These are phyloP conservation scores for Lipotes vexillifer DNA, from an alignment of 2,113 vertebrate genomes.

Conservation along the genomic window DNA sequence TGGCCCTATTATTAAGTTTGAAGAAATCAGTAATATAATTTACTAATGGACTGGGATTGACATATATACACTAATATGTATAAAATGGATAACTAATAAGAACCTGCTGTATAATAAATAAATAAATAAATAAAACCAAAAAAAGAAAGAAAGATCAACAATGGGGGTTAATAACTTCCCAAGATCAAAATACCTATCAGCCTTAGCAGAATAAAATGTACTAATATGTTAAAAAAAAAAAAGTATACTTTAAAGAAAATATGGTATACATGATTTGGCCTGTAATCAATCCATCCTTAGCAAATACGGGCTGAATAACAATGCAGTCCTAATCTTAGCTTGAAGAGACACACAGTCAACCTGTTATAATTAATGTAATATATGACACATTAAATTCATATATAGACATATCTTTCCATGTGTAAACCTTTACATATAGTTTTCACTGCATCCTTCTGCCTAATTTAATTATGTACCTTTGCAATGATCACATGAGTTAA, in stretches of 20 bases:
- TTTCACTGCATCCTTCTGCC: background rate
- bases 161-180: background rate
- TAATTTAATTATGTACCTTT: background rate
- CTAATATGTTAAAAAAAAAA: background rate
- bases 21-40: background rate
- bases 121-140: too few species aligned
- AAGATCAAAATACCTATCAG: background rate
- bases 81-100: too few species aligned
- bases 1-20: background rate
- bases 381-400: background rate
- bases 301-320: background rate
- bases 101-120: too few species aligned
- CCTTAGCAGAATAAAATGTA: slow-evolving; percentile 9
- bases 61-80: too few species aligned
- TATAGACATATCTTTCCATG: background rate
- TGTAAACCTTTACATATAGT: background rate
- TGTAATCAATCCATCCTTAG: background rate
- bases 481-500: background rate
- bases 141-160: background rate
- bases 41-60: background rate
- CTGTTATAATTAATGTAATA: background rate
- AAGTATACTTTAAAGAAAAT: background rate
- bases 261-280: background rate
- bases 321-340: background rate
- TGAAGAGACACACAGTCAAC: background rate